Evolutionary conservation across 1,140 invertebrate genomes (phyloP).

Genomic region (Zaprionus taronus): DNA sequence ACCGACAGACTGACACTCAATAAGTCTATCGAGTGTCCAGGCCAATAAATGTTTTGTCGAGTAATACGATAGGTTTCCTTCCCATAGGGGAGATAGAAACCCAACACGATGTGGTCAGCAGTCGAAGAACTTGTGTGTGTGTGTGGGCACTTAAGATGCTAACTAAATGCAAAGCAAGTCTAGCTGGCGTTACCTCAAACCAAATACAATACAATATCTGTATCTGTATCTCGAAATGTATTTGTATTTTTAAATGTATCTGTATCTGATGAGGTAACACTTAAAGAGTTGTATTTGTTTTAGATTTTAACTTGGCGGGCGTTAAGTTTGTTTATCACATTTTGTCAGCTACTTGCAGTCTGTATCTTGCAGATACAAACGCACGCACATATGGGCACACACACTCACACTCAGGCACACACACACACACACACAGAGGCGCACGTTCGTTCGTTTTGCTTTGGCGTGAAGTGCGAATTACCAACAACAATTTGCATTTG

Average conservation of each 20-base stretch:
- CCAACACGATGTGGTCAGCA: conserved; percentile 22
- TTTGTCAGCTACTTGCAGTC: conserved; percentile 77
- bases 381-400: conserved; percentile 17
- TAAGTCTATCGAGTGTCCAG: conserved; percentile 44
- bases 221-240: conserved; percentile 23
- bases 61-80: conserved; percentile 63
- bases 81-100: conserved; percentile 43
- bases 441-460: conserved; percentile 21
- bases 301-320: conserved; percentile 66
- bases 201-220: conserved; percentile 7
- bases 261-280: conserved; percentile 71
- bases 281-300: conserved; percentile 54
- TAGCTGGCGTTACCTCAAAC: conserved; percentile 23
- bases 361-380: conserved; percentile 71
- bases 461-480: conserved; percentile 77
- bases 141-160: conserved; percentile 24
- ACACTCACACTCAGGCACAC: conserved; percentile 3
- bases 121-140: conserved; percentile 36
- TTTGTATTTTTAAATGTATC: conserved; percentile 36
- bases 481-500: conserved; percentile 82
- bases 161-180: background rate
- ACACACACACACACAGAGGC: conserved; percentile 7
- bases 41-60: conserved; percentile 42
- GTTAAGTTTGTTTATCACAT: conserved; percentile 79
- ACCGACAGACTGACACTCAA: conserved; percentile 60